Evolutionary conservation across 23 tunicate species (phyloP), one percentile per base, ranked within the genome.

Genomic region (Ciona savignyi): DNA sequence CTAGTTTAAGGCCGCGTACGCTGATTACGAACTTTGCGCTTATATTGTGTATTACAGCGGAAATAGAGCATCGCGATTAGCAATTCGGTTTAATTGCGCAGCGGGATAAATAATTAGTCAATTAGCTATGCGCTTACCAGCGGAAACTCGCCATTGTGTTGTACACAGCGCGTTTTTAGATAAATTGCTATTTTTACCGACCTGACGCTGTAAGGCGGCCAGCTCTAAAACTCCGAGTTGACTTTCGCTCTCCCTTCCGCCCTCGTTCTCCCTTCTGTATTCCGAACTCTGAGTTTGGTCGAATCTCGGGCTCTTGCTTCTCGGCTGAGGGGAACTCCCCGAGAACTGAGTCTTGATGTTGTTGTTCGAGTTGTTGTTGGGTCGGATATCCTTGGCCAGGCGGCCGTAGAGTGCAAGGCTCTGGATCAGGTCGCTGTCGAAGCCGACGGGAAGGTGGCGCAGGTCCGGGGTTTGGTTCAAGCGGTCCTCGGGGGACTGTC

Each of bases 341-440:
- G 56, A 42, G 56, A 6, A 49, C 60, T 51, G 77, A 2, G 69
- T 42, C 70, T 75, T 75, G 79, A 68, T 75, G 70, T 62, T 75
- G 69, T 75, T 75, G 70, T 75, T 75, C 48, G 25, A 48, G 30
- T 75, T 75, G 35, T 15, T 31, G 79, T 75, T 75, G 29, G 27
- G 20, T 19, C 70, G 28, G 23, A 25, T 25, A 51, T 48, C 28
- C 33, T 51, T 56, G 3, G 27, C 32, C 48, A 42, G 56, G 11
- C 56, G 56, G 15, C 56, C 28, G 28, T 64, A 23, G 22, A 42
- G 56, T 42, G 56, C 56, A 6, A 42, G 9, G 56, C 56, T 42
- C 56, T 42, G 56, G 11, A 42, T 6, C 56, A 42, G 15, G 9
- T 42, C 56, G 56, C 15, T 42, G 56, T 42, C 56, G 15, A 42